Conservation (phyloP, 2,888 invertebrate species). For the Drosophila cracens region DNA sequence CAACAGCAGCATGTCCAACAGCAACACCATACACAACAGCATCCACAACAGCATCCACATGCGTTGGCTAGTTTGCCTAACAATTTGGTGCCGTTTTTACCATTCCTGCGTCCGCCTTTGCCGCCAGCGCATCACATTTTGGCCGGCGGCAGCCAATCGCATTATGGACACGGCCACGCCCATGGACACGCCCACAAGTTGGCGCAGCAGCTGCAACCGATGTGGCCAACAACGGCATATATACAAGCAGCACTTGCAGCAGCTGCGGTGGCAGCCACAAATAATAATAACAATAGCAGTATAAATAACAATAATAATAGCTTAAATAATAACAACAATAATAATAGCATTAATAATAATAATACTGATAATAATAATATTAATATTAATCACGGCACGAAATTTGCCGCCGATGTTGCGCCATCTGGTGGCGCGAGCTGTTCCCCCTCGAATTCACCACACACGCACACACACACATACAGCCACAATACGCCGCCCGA, state of each 20-base stretch:
- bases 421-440: background rate
- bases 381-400: slow-evolving; percentile 5
- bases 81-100: slow-evolving; percentile 81
- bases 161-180: slow-evolving; percentile 26
- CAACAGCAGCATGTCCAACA: slow-evolving; percentile 7
- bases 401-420: background rate
- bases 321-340: slow-evolving; percentile 23
- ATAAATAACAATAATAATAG: slow-evolving; percentile 47
- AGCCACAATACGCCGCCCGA: slow-evolving; percentile 67
- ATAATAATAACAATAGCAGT: slow-evolving; percentile 28
- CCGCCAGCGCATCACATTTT: slow-evolving; percentile 53
- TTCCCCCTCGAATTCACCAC: slow-evolving; percentile 5
- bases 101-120: slow-evolving; percentile 81
- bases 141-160: slow-evolving; percentile 64
- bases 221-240: slow-evolving; percentile 88
- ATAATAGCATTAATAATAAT: slow-evolving; percentile 50
- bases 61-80: slow-evolving; percentile 29
- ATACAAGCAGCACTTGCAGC: slow-evolving; percentile 85
- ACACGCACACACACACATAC: slow-evolving; percentile 22
- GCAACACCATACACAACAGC: slow-evolving; percentile 34
- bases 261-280: slow-evolving; percentile 73
- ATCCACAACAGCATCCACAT: slow-evolving; percentile 10
- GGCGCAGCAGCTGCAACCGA: slow-evolving; percentile 83
- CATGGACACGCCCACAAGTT: slow-evolving; percentile 53
- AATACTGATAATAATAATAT: slow-evolving; percentile 4